Evolutionary conservation across 1,140 invertebrate genomes (phyloP).

Genomic region (Caenorhabditis latens): DNA sequence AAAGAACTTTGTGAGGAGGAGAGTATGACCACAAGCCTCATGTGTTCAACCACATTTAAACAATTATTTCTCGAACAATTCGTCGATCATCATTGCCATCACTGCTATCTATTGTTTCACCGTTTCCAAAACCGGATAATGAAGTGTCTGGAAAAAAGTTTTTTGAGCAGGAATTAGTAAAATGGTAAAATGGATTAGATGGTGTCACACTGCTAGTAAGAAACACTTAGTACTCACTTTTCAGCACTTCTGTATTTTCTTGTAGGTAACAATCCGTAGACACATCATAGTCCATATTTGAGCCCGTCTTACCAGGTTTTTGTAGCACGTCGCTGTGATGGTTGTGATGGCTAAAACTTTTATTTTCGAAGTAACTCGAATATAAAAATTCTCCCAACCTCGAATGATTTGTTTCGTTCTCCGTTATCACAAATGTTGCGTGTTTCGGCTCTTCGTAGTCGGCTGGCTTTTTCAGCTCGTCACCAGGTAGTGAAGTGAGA

Average conservation of each 20-base stretch:
- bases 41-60: background rate
- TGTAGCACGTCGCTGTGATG: background rate
- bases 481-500: constrained; percentile 15
- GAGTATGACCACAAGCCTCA: background rate
- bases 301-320: background rate
- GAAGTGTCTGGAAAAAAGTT: background rate
- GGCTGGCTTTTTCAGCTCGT: constrained; percentile 26
- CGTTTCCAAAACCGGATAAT: constrained; percentile 28
- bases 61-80: constrained; percentile 61
- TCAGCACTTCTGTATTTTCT: constrained; percentile 28
- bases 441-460: constrained; percentile 25
- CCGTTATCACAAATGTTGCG: background rate
- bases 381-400: constrained; percentile 12
- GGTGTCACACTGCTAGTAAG: too few relatives aligned
- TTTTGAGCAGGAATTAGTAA: background rate
- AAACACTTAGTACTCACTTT: constrained; percentile 1
- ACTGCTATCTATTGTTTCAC: constrained; percentile 5
- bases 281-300: constrained; percentile 39
- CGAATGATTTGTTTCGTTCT: constrained; percentile 3
- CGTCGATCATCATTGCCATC: constrained; percentile 47
- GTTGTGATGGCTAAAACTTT: constrained; percentile 10
- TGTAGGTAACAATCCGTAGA: constrained; percentile 40
- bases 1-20: background rate
- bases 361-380: background rate
- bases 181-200: too few relatives aligned